These are phyloP conservation scores for Hydra vulgaris DNA, from an alignment of 30 jellyfish, hydroid and myxozoan genomes.

Conservation along the genomic window DNA sequence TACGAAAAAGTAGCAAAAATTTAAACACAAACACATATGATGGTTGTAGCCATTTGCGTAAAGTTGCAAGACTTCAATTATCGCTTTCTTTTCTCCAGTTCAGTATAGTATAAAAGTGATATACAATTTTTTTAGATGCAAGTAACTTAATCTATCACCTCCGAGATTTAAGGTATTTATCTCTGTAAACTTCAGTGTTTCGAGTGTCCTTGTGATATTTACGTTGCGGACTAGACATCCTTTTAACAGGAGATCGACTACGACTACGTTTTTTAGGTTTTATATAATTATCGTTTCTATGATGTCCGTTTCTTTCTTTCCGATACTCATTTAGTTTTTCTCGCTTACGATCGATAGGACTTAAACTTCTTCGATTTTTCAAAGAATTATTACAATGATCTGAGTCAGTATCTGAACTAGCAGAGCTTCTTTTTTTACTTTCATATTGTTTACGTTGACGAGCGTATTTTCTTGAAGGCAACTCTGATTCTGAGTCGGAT, in stretches of 20 bases:
- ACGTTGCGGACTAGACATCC: slow-evolving; percentile 19
- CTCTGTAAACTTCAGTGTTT: background rate
- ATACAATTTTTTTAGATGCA: background rate
- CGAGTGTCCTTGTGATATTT: background rate
- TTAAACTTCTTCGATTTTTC: slow-evolving; percentile 40
- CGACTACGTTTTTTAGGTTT: slow-evolving; percentile 28
- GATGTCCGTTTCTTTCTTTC: slow-evolving; percentile 55
- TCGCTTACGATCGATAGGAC: slow-evolving; percentile 20
- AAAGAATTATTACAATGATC: slow-evolving; percentile 35
- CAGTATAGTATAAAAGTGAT: background rate
- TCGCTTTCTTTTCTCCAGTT: too few species aligned
- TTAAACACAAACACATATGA: background rate
- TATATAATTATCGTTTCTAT: slow-evolving; percentile 36
- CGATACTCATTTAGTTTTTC: slow-evolving; percentile 1
- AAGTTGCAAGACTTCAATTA: too few species aligned
- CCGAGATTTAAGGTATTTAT: slow-evolving; percentile 8
- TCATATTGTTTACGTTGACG: slow-evolving; percentile 19
- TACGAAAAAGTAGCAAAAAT: background rate
- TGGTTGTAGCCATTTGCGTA: background rate
- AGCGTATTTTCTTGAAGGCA: slow-evolving; percentile 38
- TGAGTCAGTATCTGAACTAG: slow-evolving; percentile 36
- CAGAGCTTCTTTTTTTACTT: slow-evolving; percentile 9
- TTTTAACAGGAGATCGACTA: slow-evolving; percentile 35
- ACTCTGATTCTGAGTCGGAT: slow-evolving; percentile 48
- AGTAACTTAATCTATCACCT: slow-evolving; percentile 1